Evolutionary conservation across 2,888 invertebrate genomes (phyloP).

Genomic region (Scelioninae gen. 2): DNA sequence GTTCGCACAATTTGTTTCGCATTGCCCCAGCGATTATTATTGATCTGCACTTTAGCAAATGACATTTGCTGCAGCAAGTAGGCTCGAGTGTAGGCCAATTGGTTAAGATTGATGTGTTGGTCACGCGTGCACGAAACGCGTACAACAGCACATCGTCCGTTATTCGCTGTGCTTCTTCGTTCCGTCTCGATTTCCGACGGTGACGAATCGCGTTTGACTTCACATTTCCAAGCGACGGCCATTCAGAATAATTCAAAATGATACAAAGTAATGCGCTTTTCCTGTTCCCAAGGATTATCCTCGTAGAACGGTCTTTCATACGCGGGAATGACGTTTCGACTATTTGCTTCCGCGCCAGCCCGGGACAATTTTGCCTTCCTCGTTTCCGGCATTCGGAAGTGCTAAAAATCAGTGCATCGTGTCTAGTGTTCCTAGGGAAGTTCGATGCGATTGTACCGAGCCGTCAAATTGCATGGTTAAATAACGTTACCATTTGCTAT

Average conservation of each 20-base stretch:
- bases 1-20: constrained; percentile 51
- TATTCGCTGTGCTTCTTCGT: constrained; percentile 31
- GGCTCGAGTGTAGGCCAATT: constrained; percentile 62
- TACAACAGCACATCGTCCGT: constrained; percentile 32
- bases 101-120: constrained; percentile 60
- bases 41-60: constrained; percentile 50
- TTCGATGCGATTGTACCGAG: constrained; percentile 25
- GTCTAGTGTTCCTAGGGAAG: constrained; percentile 10
- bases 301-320: constrained; percentile 23
- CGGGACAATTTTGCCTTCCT: not conserved
- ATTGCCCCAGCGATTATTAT: constrained; percentile 46
- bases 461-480: constrained; percentile 37
- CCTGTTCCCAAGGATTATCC: constrained; percentile 51
- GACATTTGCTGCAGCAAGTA: no score
- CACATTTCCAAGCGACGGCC: constrained; percentile 32
- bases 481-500: constrained; percentile 30
- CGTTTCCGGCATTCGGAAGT: not conserved
- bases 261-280: constrained; percentile 40
- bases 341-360: constrained; percentile 22
- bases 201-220: constrained; percentile 30
- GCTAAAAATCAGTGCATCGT: not conserved
- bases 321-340: constrained; percentile 9
- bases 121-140: constrained; percentile 39
- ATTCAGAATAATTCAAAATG: constrained; percentile 51
- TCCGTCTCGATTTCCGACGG: constrained; percentile 1